These are phyloP conservation scores for Oncorhynchus clarkii DNA, from an alignment of 2,113 vertebrate genomes.

Conservation along the genomic window DNA sequence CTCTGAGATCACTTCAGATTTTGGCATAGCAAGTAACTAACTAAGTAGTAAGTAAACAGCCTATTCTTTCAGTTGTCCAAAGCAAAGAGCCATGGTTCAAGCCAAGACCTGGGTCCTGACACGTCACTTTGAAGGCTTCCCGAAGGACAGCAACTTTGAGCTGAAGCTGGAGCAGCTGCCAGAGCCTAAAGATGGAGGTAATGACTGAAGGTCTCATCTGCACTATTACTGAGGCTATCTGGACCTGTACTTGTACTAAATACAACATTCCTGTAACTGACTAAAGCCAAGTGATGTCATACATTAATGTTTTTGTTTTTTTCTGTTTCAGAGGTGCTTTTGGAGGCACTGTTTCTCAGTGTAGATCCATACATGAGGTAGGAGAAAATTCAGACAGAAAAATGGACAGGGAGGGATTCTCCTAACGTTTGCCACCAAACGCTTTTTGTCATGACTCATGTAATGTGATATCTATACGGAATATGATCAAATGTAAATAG, in stretches of 20 bases:
- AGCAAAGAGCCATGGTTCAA: constrained; percentile 48
- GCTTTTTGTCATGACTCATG: background rate
- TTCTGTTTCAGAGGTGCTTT: constrained; percentile 79
- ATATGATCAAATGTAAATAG: background rate
- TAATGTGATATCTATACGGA: background rate
- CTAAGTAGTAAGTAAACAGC: background rate
- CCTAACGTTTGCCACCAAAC: background rate
- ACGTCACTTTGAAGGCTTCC: constrained; percentile 80
- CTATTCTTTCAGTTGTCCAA: constrained; percentile 15
- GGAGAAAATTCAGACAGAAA: background rate
- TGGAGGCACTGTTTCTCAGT: constrained; percentile 85
- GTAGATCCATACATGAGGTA: constrained; percentile 93
- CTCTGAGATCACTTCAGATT: too few species aligned
- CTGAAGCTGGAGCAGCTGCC: constrained; percentile 77
- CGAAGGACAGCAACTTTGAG: constrained; percentile 78
- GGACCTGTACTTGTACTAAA: background rate
- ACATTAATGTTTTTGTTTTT: background rate
- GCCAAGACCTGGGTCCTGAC: constrained; percentile 79
- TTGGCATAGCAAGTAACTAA: background rate
- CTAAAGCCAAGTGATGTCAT: background rate
- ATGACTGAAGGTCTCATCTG: background rate
- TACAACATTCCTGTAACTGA: too few species aligned
- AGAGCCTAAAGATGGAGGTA: constrained; percentile 82
- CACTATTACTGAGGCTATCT: background rate
- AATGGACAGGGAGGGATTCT: background rate